Conservation (phyloP, 2,113 vertebrate species). For the Puntigrus tetrazona region DNA sequence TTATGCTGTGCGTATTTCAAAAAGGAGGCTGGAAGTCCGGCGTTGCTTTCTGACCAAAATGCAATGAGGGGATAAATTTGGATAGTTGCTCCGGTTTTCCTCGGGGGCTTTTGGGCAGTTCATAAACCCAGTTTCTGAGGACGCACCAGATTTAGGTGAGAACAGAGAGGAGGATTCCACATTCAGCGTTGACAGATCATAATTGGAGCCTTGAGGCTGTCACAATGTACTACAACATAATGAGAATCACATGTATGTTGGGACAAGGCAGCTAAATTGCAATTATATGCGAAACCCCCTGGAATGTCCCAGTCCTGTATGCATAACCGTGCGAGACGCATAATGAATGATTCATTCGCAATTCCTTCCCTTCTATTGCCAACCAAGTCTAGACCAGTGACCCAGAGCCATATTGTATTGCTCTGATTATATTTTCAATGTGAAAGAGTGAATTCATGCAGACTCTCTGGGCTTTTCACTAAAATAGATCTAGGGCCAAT, state of each 20-base stretch:
- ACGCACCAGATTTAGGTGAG: not conserved
- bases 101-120: conserved; percentile 22
- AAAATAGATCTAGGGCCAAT: conserved; percentile 58
- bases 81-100: conserved; percentile 31
- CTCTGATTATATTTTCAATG: conserved; percentile 51
- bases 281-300: conserved; percentile 17
- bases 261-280: conserved; percentile 18
- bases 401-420: conserved; percentile 44
- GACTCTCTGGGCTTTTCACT: conserved; percentile 41
- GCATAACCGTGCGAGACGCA: not conserved
- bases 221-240: conserved; percentile 30
- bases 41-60: not conserved
- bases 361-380: conserved; percentile 42
- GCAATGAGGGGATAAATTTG: conserved; percentile 16
- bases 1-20: conserved; percentile 32
- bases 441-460: conserved; percentile 61
- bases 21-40: not conserved
- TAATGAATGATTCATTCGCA: conserved; percentile 55
- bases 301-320: conserved; percentile 29
- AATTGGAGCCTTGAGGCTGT: conserved; percentile 25
- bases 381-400: conserved; percentile 51
- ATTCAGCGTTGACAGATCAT: not conserved
- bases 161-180: conserved; percentile 18
- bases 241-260: conserved; percentile 41
- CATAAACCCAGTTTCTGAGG: not conserved